Base-by-base conservation (phyloP, 2,888 invertebrate species). In the Exocentrus adspersus region DNA sequence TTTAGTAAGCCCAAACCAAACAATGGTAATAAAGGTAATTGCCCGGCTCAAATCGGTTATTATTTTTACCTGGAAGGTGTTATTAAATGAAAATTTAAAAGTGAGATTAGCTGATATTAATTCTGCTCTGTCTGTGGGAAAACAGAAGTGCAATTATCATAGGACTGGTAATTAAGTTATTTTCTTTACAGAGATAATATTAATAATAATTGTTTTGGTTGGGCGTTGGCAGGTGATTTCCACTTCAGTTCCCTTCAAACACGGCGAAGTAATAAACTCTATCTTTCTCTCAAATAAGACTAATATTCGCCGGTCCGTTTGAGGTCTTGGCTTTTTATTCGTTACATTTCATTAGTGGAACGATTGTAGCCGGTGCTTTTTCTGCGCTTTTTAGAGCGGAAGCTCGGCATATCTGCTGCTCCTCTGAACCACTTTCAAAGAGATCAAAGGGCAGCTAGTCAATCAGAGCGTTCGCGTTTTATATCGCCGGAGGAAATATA, bases 81-180 rank as follows among this genome's bases (percentile, higher is more conserved):
- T 37, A 51, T 37, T 51, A 37, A 16, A 30, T 17, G n/a, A 19
- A 19, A 37, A 51, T 32, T 51, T 51, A 32, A 51, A 37, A 17
- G 51, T 51, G 51, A 51, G 20, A 51, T 51, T 30, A 51, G 51
- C 5, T 37, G 24, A 51, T 37, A 37, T 51, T 51, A 51, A 51
- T 32, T 51, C n/a, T n/a, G n/a, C n/a, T n/a, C n/a, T n/a, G n/a
- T n/a, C n/a, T n/a, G n/a, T n/a, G n/a, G n/a, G n/a, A n/a, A n/a
- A n/a, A n/a, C n/a, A n/a, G n/a, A n/a, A n/a, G n/a, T n/a, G n/a
- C n/a, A n/a, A n/a, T n/a, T n/a, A n/a, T n/a, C n/a, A n/a, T n/a
- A n/a, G n/a, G n/a, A n/a, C n/a, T n/a, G n/a, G n/a, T n/a, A n/a
- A n/a, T n/a, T n/a, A n/a, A n/a, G n/a, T n/a, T n/a, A n/a, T n/a